These are phyloP conservation scores for Centrocercus urophasianus DNA, from an alignment of 2,113 vertebrate species.

Conservation along the genomic window DNA sequence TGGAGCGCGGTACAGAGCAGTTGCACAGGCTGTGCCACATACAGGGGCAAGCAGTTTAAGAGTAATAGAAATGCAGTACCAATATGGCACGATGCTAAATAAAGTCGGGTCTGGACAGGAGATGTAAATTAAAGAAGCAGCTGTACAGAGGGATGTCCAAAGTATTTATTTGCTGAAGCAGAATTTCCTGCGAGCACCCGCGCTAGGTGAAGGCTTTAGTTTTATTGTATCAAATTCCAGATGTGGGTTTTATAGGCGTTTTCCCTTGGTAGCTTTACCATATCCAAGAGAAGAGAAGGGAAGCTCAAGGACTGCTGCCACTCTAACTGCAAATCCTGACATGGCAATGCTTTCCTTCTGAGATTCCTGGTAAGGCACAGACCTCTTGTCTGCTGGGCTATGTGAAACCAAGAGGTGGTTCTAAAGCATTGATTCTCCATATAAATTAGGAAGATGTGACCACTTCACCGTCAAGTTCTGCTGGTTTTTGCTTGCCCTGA, in stretches of 20 bases:
- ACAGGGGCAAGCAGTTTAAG: background rate
- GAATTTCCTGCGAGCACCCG: background rate
- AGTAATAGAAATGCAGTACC: background rate
- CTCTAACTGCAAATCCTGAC: background rate
- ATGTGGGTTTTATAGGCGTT: background rate
- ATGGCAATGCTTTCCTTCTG: background rate
- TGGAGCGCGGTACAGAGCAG: slow-evolving; percentile 38
- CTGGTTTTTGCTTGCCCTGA: slow-evolving; percentile 11
- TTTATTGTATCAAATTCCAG: background rate
- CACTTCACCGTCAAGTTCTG: background rate
- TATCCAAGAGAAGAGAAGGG: background rate
- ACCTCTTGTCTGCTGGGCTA: background rate
- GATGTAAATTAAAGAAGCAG: background rate
- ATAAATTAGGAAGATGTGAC: background rate
- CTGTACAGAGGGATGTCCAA: background rate
- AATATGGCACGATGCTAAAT: background rate
- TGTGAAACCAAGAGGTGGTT: background rate
- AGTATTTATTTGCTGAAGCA: background rate
- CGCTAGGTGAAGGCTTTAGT: background rate
- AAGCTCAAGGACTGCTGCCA: background rate
- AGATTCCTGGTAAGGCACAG: background rate
- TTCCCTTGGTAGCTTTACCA: background rate
- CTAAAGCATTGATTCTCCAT: background rate
- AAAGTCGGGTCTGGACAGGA: background rate
- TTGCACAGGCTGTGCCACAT: background rate